Evolutionary conservation across 2,888 invertebrate species (phyloP), one percentile per base, ranked within the genome.

Genomic region (Orchesella flavescens): DNA sequence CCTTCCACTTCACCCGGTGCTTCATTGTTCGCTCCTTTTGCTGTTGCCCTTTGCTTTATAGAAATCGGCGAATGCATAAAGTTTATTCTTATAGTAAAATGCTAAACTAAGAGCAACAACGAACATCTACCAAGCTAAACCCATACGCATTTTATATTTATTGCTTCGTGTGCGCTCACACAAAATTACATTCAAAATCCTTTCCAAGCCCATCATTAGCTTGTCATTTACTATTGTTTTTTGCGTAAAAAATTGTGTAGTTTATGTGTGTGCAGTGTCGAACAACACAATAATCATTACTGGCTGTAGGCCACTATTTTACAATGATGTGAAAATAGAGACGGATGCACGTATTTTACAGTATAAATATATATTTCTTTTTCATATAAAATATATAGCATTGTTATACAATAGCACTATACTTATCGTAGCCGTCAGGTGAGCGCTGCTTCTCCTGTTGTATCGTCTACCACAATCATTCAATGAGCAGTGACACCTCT

Each of bases 201-300:
- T 19, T 23, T 61, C 34, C 59, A 53, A 44, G 23, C 44, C 34
- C 23, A 77, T 34, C 12, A 74, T 68, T 71, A 66, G 66, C 17
- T 43, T 66, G 66, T 66, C 66, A 66, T 46, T 66, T 44, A 44
- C 44, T 44, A 66, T 66, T 66, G 66, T 66, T 46, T 66, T 66
- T 44, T 66, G 66, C 17, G 66, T 46, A 44, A 66, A 43, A 44
- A 44, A 10, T 66, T 44, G n/a, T 66, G 66, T 46, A 57, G 5
- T 61, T 24, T n/a, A 61, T 19, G 24, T 24, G 23, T 61, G 23
- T 24, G n/a, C 61, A 61, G 61, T 24, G 24, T 9, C 61, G 23
- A 24, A 9, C 61, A 61, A 49, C 49, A 7, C 44, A 49, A 12
- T 12, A 49, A 49, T 15, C 49, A 24, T 61, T 61, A 61, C n/a